These are phyloP conservation scores for Actenoides hombroni DNA, from an alignment of 2,113 vertebrate species.

Conservation along the genomic window DNA sequence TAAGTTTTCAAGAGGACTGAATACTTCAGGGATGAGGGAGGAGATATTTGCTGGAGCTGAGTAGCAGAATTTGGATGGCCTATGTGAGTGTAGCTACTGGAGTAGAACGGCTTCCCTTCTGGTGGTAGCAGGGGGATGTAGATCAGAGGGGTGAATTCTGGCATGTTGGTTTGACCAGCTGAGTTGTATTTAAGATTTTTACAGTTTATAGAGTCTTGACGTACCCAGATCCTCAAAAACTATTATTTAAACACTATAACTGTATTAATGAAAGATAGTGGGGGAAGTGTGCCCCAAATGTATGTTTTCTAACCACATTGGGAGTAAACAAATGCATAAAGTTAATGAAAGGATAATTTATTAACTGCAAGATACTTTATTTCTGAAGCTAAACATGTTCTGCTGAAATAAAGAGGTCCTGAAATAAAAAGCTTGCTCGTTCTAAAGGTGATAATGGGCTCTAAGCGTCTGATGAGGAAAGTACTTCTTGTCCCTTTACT, in stretches of 20 bases:
- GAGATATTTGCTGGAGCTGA: neutral
- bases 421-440: neutral
- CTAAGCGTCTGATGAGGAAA: neutral
- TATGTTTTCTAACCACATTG: neutral
- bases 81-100: neutral
- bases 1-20: neutral
- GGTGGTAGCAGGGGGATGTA: neutral
- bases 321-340: neutral
- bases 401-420: neutral
- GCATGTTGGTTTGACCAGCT: neutral
- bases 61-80: neutral
- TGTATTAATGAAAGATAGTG: neutral
- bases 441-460: neutral
- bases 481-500: neutral
- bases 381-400: neutral
- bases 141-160: neutral
- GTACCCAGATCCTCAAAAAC: neutral
- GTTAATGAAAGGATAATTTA: neutral
- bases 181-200: neutral
- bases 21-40: neutral
- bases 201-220: neutral
- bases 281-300: neutral
- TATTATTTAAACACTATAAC: neutral
- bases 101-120: neutral
- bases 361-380: neutral